Percentiles rank a stretch among this genome's conserved stretches.
Evolutionary conservation across 2,888 invertebrate genomes (phyloP).

Genomic region (Nasonia oneida): DNA sequence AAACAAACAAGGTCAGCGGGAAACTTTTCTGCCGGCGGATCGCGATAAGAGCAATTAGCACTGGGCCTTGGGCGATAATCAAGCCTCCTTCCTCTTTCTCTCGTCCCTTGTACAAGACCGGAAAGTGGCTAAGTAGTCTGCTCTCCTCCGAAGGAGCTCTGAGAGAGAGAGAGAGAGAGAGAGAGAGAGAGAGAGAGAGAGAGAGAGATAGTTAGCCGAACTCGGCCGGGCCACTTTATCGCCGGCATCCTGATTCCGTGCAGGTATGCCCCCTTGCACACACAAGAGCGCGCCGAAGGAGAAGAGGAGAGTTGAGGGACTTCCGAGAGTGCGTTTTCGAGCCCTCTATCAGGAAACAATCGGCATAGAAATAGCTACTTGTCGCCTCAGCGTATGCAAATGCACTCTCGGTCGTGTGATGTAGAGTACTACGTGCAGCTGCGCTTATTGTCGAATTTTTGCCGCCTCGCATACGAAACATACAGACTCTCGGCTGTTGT

Average conservation of each 20-base stretch:
- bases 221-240: slow-evolving; percentile 36
- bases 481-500: not conserved
- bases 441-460: slow-evolving; percentile 6
- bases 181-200: not conserved
- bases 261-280: not conserved
- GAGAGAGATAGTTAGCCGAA: slow-evolving; percentile 36
- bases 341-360: slow-evolving; percentile 70
- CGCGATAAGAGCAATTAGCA: not conserved
- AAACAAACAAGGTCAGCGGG: not conserved
- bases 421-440: not conserved
- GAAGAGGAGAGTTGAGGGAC: not conserved
- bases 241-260: slow-evolving; percentile 23
- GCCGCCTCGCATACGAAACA: not conserved
- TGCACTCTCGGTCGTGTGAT: not conserved
- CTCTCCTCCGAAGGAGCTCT: not conserved
- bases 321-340: slow-evolving; percentile 30
- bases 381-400: slow-evolving; percentile 54
- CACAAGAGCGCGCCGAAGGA: not conserved
- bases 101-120: not conserved
- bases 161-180: not conserved
- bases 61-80: slow-evolving; percentile 31
- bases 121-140: slow-evolving; percentile 37
- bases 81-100: not conserved
- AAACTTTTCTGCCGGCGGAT: not conserved
- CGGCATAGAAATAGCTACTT: slow-evolving; percentile 73